Percentiles rank a stretch among this genome's conserved stretches.
These are phyloP conservation scores for Operophtera brumata DNA, from an alignment of 2,888 invertebrate genomes.

Conservation along the genomic window DNA sequence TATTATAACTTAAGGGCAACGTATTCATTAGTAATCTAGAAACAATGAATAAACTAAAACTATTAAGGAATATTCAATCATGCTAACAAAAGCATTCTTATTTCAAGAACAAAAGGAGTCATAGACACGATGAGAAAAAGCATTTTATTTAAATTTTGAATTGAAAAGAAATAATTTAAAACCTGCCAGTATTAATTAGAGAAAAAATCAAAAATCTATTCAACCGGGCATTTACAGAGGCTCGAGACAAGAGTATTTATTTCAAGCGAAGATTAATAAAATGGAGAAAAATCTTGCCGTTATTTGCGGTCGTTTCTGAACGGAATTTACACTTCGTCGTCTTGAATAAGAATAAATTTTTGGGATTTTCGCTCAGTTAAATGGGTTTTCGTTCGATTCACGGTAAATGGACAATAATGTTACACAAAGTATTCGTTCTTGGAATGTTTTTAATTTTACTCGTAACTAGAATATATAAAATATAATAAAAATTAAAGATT, in stretches of 20 bases:
- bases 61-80: not conserved
- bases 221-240: slow-evolving; percentile 22
- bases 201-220: slow-evolving; percentile 27
- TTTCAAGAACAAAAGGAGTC: slow-evolving; percentile 11
- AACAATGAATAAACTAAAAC: not conserved
- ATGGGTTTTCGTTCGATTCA: not conserved
- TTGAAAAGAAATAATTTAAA: too few species aligned
- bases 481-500: too few species aligned
- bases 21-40: not conserved
- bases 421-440: too few species aligned
- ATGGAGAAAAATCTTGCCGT: slow-evolving; percentile 7
- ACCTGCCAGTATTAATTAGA: slow-evolving; percentile 28
- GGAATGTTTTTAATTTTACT: too few species aligned
- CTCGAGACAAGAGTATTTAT: slow-evolving; percentile 20
- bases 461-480: too few species aligned
- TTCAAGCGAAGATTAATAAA: slow-evolving; percentile 21
- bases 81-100: not conserved
- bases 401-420: too few species aligned
- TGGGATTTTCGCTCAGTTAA: slow-evolving; percentile 10
- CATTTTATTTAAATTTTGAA: slow-evolving; percentile 6
- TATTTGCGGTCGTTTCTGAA: slow-evolving; percentile 1
- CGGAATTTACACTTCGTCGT: slow-evolving; percentile 19
- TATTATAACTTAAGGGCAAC: too few species aligned
- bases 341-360: slow-evolving; percentile 21
- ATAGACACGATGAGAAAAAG: slow-evolving; percentile 1